Base-by-base conservation (phyloP, 2,888 invertebrate species). In the Eupithecia tripunctaria region DNA sequence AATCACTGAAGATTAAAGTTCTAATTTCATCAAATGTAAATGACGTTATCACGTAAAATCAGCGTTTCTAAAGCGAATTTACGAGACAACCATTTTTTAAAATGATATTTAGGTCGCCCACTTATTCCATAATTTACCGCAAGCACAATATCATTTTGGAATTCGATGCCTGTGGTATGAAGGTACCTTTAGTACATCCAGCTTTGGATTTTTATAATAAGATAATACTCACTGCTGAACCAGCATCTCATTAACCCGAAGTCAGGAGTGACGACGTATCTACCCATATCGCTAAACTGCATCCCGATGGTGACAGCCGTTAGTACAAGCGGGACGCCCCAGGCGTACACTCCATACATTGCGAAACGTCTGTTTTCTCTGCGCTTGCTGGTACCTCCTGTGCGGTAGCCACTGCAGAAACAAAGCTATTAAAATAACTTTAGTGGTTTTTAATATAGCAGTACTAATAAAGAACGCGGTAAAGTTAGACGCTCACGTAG, bases 341-440 rank as follows among this genome's bases (percentile, higher is more conserved):
- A 96, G 0, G 97, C 96, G 84, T 97, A 97, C 10, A 93, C 81
- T 10, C 95, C 96, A 83, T 97, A 97, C 67, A 95, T 83, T 0
- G 95, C 82, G 82, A 97, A 96, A 66, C 96, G 95, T 81, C 94
- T 95, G 36, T 87, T 89, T 81, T 96, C 92, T 15, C 95, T 93
- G 2, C 94, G 92, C 81, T 92, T 94, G 73, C 86, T 89, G 10
- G 88, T 85, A 56, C 93, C 88, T 29, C 92, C 90, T 1, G 93
- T 92, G 14, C 93, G 95, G 82, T 95, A 95, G 3, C 95, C 95
- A 77, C 96, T 96, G 89, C 12, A 32, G 62, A 36, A 63, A 63
- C 5, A 63, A 56, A 56, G 25, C 21, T 25, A 25, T 56, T 56
- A 25, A 25, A 56, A 25, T 25, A 56, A 14, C 12, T 21, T 10